These are phyloP conservation scores for Potamilus streckersoni DNA, from an alignment of 1,140 invertebrate species.

Conservation along the genomic window DNA sequence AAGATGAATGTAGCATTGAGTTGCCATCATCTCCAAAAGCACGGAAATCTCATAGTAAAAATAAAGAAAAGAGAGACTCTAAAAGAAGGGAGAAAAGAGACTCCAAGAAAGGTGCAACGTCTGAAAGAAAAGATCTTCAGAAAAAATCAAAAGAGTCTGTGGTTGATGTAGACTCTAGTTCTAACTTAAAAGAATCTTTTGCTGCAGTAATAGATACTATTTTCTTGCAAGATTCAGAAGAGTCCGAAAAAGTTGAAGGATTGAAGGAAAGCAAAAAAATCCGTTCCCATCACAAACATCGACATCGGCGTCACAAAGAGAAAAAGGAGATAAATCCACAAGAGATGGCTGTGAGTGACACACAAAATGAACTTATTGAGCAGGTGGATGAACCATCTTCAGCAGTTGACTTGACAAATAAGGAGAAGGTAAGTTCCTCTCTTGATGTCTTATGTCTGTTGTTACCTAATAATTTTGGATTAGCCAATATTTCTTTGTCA, in stretches of 20 bases:
- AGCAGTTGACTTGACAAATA: constrained; percentile 90
- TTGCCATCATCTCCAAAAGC: constrained; percentile 33
- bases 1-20: constrained; percentile 48
- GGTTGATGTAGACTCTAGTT: not conserved
- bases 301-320: constrained; percentile 10
- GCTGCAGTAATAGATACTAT: constrained; percentile 3
- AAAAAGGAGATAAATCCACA: constrained; percentile 11
- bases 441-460: too few relatives aligned
- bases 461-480: too few relatives aligned
- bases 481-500: too few relatives aligned
- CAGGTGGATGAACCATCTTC: constrained; percentile 68
- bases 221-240: constrained; percentile 16
- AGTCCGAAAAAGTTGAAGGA: not conserved
- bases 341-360: constrained; percentile 22
- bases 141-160: not conserved
- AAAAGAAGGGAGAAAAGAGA: constrained; percentile 11
- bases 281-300: not conserved
- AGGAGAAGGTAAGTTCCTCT: constrained; percentile 84
- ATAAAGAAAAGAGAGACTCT: not conserved
- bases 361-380: constrained; percentile 18
- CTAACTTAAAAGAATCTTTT: constrained; percentile 1
- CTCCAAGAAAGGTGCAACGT: not conserved
- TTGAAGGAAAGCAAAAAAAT: too few relatives aligned
- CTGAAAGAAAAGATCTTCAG: not conserved
- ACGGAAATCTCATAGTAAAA: too few relatives aligned